Evolutionary conservation across 2,113 vertebrate species (phyloP).

Genomic region (Dunckerocampus dactyliophorus): DNA sequence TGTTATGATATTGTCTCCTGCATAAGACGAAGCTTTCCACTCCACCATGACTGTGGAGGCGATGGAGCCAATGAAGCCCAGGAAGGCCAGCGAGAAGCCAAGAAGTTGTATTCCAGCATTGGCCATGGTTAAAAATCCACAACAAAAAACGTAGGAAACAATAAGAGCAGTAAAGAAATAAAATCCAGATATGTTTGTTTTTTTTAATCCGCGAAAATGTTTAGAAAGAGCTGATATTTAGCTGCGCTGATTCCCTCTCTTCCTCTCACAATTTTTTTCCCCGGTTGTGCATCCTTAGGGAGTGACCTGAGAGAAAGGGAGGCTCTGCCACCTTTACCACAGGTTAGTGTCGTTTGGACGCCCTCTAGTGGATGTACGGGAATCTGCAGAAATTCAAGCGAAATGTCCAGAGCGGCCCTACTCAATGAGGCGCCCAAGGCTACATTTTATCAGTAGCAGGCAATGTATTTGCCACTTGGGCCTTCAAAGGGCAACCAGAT

Average conservation of each 20-base stretch:
- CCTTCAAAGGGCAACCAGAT: no score
- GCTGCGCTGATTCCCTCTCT: neutral
- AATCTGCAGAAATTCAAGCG: no score
- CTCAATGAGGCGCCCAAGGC: no score
- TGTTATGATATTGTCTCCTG: constrained; percentile 89
- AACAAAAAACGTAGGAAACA: neutral
- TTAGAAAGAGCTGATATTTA: neutral
- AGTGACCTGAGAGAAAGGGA: constrained; percentile 36
- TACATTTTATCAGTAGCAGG: no score
- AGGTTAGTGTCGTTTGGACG: neutral
- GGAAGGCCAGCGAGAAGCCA: constrained; percentile 82
- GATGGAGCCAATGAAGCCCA: constrained; percentile 84
- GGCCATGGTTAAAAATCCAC: constrained; percentile 69
- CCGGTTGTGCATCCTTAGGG: constrained; percentile 33
- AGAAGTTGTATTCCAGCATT: constrained; percentile 85
- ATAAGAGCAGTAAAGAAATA: neutral
- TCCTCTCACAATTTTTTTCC: neutral
- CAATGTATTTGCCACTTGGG: no score
- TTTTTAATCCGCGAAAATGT: neutral
- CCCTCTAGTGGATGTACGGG: neutral
- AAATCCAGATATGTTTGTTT: neutral
- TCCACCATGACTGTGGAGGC: constrained; percentile 84
- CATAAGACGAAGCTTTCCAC: constrained; percentile 90
- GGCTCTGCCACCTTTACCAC: constrained; percentile 23
- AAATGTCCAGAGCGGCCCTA: neutral